Evolutionary conservation across 2,888 invertebrate species (phyloP).

Genomic region (Hemaris fuciformis): DNA sequence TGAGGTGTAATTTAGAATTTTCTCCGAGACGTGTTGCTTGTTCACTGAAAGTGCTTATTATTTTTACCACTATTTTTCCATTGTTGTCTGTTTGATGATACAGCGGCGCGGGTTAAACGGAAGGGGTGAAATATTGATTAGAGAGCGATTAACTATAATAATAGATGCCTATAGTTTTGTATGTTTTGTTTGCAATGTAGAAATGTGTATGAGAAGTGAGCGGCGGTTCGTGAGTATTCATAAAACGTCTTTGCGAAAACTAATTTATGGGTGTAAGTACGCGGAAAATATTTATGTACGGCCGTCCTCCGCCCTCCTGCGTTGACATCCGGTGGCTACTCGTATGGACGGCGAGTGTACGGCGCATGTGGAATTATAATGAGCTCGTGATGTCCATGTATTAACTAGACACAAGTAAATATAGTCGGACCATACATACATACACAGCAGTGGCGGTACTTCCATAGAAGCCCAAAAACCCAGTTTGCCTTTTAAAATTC

Average conservation of each 20-base stretch:
- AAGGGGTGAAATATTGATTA: background rate
- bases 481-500: too few species aligned
- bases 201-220: slow-evolving; percentile 18
- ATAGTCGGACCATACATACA: slow-evolving; percentile 12
- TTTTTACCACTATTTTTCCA: slow-evolving; percentile 61
- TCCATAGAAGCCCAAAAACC: too few species aligned
- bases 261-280: slow-evolving; percentile 81
- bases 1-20: slow-evolving; percentile 70
- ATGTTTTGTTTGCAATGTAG: background rate
- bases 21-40: slow-evolving; percentile 53
- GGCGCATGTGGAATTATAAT: slow-evolving; percentile 36
- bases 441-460: too few species aligned
- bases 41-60: slow-evolving; percentile 67
- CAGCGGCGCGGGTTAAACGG: background rate
- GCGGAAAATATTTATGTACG: slow-evolving; percentile 79
- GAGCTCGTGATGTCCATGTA: slow-evolving; percentile 22
- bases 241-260: slow-evolving; percentile 76
- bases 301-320: slow-evolving; percentile 53
- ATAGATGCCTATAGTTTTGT: background rate
- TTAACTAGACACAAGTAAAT: slow-evolving; percentile 13
- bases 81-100: slow-evolving; percentile 3
- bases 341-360: slow-evolving; percentile 39
- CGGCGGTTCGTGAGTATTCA: slow-evolving; percentile 74
- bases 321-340: slow-evolving; percentile 71
- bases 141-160: background rate